Conservation (phyloP, 1,140 invertebrate species). For the Pemphigus obesinymphae region DNA sequence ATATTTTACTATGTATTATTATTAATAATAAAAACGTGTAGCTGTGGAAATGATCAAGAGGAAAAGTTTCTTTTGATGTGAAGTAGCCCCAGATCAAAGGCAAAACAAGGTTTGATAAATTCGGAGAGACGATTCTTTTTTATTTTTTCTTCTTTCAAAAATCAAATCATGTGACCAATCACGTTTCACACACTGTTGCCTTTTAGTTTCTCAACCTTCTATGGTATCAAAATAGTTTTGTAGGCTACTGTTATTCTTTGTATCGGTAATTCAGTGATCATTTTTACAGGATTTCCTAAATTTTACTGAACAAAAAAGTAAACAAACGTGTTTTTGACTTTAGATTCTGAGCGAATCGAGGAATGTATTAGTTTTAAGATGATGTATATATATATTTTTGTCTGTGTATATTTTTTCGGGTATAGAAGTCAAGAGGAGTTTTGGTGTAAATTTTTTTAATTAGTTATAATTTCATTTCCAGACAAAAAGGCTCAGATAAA, state of each 20-base stretch:
- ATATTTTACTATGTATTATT: conserved; percentile 24
- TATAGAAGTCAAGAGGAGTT: too few relatives aligned
- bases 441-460: too few relatives aligned
- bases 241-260: not conserved
- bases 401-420: not conserved
- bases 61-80: conserved; percentile 39
- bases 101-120: conserved; percentile 28
- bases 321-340: not conserved
- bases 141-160: not conserved
- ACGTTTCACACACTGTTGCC: conserved; percentile 36
- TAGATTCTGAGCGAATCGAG: too few relatives aligned
- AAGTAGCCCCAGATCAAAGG: conserved; percentile 37
- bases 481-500: too few relatives aligned
- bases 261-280: not conserved
- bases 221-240: not conserved
- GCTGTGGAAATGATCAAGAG: conserved; percentile 29
- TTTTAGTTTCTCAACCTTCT: not conserved
- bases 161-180: conserved; percentile 40
- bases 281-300: not conserved
- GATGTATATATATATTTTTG: too few relatives aligned
- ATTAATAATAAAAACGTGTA: conserved; percentile 38
- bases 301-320: too few relatives aligned
- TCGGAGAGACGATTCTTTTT: conserved; percentile 34
- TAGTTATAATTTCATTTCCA: too few relatives aligned
- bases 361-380: too few relatives aligned